phyloP scores from a whole-genome alignment of 2,797 vertebrate genomes.

The Phrynocephalus guinanensis region DNA sequence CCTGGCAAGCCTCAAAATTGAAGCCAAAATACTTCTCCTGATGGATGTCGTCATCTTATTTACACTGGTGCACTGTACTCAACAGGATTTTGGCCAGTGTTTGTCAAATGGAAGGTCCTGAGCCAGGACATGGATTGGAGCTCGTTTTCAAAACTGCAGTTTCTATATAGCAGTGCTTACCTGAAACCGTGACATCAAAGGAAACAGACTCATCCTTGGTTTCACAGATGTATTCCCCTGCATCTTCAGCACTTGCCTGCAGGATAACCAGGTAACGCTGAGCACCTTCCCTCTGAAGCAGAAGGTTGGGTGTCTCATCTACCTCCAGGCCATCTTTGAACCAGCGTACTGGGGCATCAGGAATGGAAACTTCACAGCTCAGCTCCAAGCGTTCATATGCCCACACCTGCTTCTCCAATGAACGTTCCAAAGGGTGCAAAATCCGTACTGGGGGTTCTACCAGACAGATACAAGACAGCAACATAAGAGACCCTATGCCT shows the following conservation, averaged over 20 bases:
- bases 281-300: slow-evolving; percentile 87
- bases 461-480: fast-evolving
- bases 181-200: slow-evolving; percentile 93
- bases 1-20: too few relatives aligned
- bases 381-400: slow-evolving; percentile 87
- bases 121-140: not conserved
- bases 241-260: slow-evolving; percentile 85
- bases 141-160: not conserved
- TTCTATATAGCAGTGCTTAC: slow-evolving; percentile 70
- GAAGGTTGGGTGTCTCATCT: slow-evolving; percentile 85
- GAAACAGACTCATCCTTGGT: slow-evolving; percentile 90
- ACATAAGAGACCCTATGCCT: not conserved
- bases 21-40: too few relatives aligned
- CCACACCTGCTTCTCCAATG: slow-evolving; percentile 88
- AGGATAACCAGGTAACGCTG: slow-evolving; percentile 88
- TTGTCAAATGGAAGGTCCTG: not conserved
- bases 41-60: too few relatives aligned
- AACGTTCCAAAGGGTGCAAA: slow-evolving; percentile 86
- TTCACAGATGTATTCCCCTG: slow-evolving; percentile 95
- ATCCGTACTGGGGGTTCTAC: slow-evolving; percentile 91
- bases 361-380: slow-evolving; percentile 87
- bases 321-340: slow-evolving; percentile 96
- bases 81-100: not conserved
- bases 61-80: too few relatives aligned
- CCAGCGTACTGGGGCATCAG: slow-evolving; percentile 90